Evolutionary conservation across 2,888 invertebrate genomes (phyloP).

Genomic region (Agriopis leucophaearia): DNA sequence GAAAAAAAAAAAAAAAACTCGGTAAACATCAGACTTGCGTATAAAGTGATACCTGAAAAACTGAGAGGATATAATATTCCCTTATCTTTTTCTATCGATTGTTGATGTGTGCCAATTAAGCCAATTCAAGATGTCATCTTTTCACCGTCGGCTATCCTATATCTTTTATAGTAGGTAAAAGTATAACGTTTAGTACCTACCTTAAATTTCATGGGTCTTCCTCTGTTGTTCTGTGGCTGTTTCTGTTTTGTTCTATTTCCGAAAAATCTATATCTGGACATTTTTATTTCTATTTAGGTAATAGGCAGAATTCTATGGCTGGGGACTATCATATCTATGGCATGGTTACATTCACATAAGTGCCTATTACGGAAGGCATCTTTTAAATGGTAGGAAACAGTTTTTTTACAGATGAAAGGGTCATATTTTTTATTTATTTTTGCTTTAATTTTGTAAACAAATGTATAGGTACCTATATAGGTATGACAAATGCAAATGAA

Average conservation of each 20-base stretch:
- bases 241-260: constrained; percentile 3
- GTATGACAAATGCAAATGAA: too few relatives aligned
- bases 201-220: not conserved
- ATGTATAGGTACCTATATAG: too few relatives aligned
- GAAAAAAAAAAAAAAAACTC: too few relatives aligned
- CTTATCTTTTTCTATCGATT: too few relatives aligned
- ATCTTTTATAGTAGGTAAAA: too few relatives aligned
- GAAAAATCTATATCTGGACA: not conserved
- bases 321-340: not conserved
- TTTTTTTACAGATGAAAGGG: not conserved
- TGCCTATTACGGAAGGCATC: not conserved
- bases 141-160: too few relatives aligned
- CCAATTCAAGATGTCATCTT: too few relatives aligned
- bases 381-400: not conserved
- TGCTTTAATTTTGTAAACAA: not conserved
- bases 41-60: too few relatives aligned
- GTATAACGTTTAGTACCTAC: not conserved
- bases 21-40: too few relatives aligned
- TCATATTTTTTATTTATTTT: not conserved
- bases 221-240: not conserved
- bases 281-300: not conserved
- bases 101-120: too few relatives aligned
- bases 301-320: too few relatives aligned
- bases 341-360: not conserved
- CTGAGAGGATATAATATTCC: too few relatives aligned